A percentile compares a stretch with the other conserved stretches of the same genome.
These are phyloP conservation scores for Neoascia interrupta DNA, from an alignment of 2,888 invertebrate species.

Conservation along the genomic window DNA sequence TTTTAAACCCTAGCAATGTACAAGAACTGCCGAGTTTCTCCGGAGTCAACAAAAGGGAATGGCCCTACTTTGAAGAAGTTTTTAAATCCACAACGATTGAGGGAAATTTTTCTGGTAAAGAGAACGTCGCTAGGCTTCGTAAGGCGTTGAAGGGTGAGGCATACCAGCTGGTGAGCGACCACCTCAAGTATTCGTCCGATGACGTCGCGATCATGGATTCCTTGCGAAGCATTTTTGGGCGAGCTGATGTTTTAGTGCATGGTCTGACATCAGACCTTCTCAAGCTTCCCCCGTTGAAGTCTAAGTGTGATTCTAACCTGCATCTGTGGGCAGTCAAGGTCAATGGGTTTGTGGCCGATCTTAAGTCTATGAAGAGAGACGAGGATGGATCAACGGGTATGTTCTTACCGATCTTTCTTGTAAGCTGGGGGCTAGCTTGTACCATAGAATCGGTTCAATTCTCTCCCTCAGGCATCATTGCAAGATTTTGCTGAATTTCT, in stretches of 20 bases:
- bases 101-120: not conserved
- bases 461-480: no score
- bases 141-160: constrained; percentile 1
- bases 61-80: constrained; percentile 4
- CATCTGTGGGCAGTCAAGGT: no score
- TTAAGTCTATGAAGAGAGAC: not conserved
- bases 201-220: not conserved
- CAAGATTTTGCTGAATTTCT: not conserved
- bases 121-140: not conserved
- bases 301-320: not conserved
- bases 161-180: not conserved
- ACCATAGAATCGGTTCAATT: no score
- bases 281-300: not conserved
- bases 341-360: no score
- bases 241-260: no score
- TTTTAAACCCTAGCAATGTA: not conserved
- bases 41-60: constrained; percentile 4
- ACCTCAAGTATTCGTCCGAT: not conserved
- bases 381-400: not conserved
- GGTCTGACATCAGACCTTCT: not conserved
- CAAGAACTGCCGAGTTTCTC: constrained; percentile 8
- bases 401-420: not conserved
- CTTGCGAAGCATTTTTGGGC: no score
- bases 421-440: not conserved
- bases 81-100: not conserved